phyloP scores from a whole-genome alignment of 2,113 vertebrate species.

The Plotosus lineatus region DNA sequence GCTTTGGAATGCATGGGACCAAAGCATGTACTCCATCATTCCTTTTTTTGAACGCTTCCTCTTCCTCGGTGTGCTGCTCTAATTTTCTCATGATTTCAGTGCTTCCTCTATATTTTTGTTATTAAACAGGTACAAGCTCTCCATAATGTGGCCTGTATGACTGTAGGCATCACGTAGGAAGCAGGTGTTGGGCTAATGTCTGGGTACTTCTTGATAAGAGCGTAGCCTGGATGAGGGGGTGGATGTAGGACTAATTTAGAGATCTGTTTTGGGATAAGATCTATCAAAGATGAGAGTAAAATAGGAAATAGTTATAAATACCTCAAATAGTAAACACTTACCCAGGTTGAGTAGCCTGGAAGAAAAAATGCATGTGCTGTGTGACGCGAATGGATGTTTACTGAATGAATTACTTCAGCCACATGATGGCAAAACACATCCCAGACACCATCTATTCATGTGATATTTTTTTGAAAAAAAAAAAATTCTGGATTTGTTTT shows the following conservation, averaged over 20 bases:
- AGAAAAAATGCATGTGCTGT: background rate
- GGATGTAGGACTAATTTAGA: slow-evolving; percentile 15
- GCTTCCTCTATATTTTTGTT: slow-evolving; percentile 10
- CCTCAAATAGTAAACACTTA: background rate
- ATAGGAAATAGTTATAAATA: background rate
- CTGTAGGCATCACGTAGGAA: slow-evolving; percentile 9
- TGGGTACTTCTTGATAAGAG: slow-evolving; percentile 28
- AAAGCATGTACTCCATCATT: slow-evolving; percentile 1
- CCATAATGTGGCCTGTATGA: slow-evolving; percentile 19
- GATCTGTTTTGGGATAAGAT: background rate
- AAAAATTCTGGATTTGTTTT: background rate
- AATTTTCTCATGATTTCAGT: slow-evolving; percentile 1
- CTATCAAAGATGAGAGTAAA: background rate
- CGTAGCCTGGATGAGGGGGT: slow-evolving; percentile 19
- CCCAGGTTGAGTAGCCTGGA: background rate
- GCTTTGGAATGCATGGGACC: background rate
- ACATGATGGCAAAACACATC: background rate
- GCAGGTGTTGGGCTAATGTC: background rate
- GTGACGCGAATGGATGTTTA: too few species aligned
- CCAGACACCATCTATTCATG: background rate
- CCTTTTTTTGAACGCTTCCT: slow-evolving; percentile 4
- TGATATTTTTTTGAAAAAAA: background rate
- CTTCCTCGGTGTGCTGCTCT: slow-evolving; percentile 7
- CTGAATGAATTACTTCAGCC: background rate
- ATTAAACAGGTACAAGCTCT: background rate